phyloP scores from a whole-genome alignment of 2,888 invertebrate genomes.

The Polyploca ridens region DNA sequence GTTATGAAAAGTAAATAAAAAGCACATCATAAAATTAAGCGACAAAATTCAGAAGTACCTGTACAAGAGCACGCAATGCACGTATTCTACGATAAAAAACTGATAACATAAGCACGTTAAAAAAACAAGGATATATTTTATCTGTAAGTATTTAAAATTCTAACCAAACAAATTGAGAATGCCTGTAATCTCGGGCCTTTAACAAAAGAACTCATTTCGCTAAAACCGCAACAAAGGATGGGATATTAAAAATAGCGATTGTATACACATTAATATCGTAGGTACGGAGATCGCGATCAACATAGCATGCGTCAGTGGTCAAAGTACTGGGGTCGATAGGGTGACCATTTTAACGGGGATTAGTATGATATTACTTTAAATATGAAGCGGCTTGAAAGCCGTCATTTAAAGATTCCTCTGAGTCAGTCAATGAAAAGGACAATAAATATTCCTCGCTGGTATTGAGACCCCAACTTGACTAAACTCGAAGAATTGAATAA shows the following conservation, averaged over 20 bases:
- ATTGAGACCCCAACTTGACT: neutral
- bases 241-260: slow-evolving; percentile 42
- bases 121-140: neutral
- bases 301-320: slow-evolving; percentile 42
- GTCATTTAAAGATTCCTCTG: neutral
- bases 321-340: slow-evolving; percentile 22
- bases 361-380: neutral
- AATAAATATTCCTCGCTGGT: neutral
- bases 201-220: slow-evolving; percentile 12
- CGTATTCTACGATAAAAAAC: too few relatives aligned
- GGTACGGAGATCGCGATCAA: slow-evolving; percentile 28
- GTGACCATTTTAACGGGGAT: neutral
- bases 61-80: too few relatives aligned
- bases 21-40: too few relatives aligned
- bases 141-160: neutral
- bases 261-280: slow-evolving; percentile 35
- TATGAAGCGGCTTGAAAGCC: too few relatives aligned
- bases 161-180: slow-evolving; percentile 7
- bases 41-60: too few relatives aligned
- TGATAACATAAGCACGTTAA: neutral
- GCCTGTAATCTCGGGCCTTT: slow-evolving; percentile 4
- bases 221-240: slow-evolving; percentile 18
- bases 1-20: too few relatives aligned
- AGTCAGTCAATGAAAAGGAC: neutral
- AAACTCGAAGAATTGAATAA: neutral